Percentiles rank a stretch among this genome's conserved stretches.
Conservation (phyloP, 2,113 vertebrate genomes). For the Manacus vitellinus region DNA sequence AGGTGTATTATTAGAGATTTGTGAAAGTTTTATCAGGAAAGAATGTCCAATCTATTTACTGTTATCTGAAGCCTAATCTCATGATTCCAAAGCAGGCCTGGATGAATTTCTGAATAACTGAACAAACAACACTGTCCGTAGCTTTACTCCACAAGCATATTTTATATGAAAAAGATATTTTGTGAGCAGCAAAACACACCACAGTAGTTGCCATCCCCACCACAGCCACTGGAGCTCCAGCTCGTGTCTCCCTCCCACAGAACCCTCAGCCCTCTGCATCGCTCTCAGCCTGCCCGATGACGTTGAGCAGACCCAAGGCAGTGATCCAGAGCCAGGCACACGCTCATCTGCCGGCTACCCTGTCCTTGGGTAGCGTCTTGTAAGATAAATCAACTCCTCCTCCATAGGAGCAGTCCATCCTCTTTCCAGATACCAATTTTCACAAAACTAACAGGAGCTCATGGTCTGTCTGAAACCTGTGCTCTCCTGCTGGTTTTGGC, state of each 20-base stretch:
- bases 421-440: neutral
- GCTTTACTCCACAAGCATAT: fast-evolving
- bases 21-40: neutral
- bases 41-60: neutral
- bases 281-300: neutral
- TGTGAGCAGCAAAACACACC: neutral
- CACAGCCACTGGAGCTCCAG: neutral
- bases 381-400: neutral
- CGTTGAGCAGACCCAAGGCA: neutral
- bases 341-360: neutral
- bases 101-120: neutral
- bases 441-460: neutral
- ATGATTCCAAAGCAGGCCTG: neutral
- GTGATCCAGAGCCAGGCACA: neutral
- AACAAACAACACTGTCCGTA: neutral
- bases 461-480: fast-evolving
- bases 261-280: fast-evolving
- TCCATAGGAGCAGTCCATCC: fast-evolving
- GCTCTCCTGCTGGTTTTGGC: neutral
- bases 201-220: neutral
- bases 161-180: neutral
- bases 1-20: neutral
- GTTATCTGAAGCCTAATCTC: neutral
- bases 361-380: neutral
- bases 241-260: fast-evolving